These are phyloP conservation scores for Heliangelus exortis DNA, from an alignment of 2,797 vertebrate species.

Conservation along the genomic window DNA sequence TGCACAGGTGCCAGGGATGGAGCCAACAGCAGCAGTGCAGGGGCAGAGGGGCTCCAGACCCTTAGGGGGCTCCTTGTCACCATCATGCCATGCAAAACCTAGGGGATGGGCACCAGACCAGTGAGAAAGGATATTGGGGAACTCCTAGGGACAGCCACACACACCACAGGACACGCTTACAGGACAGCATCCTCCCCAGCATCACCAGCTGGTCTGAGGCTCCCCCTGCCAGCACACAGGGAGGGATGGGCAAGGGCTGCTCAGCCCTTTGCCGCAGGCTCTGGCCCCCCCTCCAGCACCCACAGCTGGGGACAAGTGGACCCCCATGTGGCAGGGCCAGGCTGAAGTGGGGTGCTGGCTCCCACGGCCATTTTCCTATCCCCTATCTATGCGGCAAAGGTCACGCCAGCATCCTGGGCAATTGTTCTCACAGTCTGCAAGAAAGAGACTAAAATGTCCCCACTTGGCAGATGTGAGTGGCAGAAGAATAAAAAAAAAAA, in stretches of 20 bases:
- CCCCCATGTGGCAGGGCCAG: too few relatives aligned
- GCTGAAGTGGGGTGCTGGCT: not conserved
- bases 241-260: not conserved
- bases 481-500: not conserved
- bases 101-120: not conserved
- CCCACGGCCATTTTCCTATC: not conserved
- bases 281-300: not conserved
- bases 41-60: fast-evolving
- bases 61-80: not conserved
- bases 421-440: not conserved
- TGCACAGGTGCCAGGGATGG: fast-evolving
- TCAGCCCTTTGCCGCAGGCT: not conserved
- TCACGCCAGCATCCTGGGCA: not conserved
- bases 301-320: not conserved
- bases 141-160: not conserved
- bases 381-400: not conserved
- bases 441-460: conserved; percentile 13
- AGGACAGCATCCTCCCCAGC: not conserved
- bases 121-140: not conserved
- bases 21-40: fast-evolving
- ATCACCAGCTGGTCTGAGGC: fast-evolving
- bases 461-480: not conserved
- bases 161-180: fast-evolving
- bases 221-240: not conserved
- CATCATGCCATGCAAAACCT: not conserved